Evolutionary conservation across 1,140 invertebrate species (phyloP).

Genomic region (Adoxophyes honmai): DNA sequence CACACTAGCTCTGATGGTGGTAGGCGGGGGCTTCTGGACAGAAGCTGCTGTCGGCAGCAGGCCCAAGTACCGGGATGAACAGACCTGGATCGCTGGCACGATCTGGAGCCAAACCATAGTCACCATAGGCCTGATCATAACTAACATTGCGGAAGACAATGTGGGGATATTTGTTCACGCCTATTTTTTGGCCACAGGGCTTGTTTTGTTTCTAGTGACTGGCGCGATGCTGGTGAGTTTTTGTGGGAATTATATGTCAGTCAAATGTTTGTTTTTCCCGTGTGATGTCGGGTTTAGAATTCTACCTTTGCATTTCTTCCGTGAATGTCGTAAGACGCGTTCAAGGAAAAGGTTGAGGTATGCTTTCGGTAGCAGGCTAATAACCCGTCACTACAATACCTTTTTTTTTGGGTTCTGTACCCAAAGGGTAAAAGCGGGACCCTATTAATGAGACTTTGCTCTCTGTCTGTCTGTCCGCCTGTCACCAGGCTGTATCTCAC

Average conservation of each 20-base stretch:
- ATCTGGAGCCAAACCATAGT: conserved; percentile 58
- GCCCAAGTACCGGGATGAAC: conserved; percentile 45
- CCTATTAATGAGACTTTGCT: no score
- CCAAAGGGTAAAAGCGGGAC: no score
- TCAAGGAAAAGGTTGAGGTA: no score
- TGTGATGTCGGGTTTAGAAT: neutral
- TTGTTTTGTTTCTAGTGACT: conserved; percentile 31
- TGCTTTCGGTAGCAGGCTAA: no score
- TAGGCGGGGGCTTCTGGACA: conserved; percentile 43
- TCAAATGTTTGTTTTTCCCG: neutral
- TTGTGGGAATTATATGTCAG: no score
- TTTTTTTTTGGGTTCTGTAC: no score
- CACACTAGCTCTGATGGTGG: conserved; percentile 38
- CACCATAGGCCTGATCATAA: conserved; percentile 50
- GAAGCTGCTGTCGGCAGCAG: conserved; percentile 33
- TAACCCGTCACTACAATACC: no score
- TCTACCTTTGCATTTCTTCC: neutral
- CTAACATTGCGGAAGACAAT: conserved; percentile 37
- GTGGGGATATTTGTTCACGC: conserved; percentile 39
- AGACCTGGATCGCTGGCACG: conserved; percentile 48
- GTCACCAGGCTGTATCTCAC: no score
- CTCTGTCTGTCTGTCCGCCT: no score
- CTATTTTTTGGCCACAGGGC: conserved; percentile 42
- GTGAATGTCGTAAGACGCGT: no score
- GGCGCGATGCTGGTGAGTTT: conserved; percentile 43